A percentile compares a stretch with the other conserved stretches of the same genome.
Conservation (phyloP, 2,113 vertebrate genomes). For the Naja naja region DNA sequence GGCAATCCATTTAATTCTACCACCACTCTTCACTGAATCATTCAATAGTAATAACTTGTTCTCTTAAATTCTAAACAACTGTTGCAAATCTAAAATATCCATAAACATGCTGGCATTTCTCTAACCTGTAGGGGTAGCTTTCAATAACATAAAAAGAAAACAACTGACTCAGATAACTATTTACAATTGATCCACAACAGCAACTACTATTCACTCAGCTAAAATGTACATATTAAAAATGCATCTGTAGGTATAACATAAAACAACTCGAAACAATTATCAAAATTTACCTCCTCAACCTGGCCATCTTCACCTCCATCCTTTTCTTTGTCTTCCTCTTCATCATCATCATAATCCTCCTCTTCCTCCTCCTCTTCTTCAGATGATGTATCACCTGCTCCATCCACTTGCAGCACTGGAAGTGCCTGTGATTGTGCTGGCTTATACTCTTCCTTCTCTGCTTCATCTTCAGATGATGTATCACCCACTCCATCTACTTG, state of each 20-base stretch:
- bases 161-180: background rate
- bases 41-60: background rate
- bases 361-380: slow-evolving; percentile 97
- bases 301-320: slow-evolving; percentile 94
- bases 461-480: slow-evolving; percentile 93
- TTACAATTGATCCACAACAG: background rate
- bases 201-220: background rate
- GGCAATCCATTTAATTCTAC: background rate
- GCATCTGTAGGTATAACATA: background rate
- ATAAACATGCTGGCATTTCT: background rate
- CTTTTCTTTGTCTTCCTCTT: slow-evolving; percentile 97
- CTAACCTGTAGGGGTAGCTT: background rate
- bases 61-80: background rate
- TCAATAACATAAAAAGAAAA: background rate
- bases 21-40: background rate
- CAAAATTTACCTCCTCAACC: slow-evolving; percentile 88
- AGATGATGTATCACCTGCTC: slow-evolving; percentile 92
- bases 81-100: background rate
- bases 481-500: slow-evolving; percentile 95
- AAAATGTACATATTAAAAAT: background rate
- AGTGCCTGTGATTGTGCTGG: slow-evolving; percentile 84
- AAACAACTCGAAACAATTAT: background rate
- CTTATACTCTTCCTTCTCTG: slow-evolving; percentile 32
- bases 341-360: slow-evolving; percentile 95
- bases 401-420: slow-evolving; percentile 93